These are phyloP conservation scores for Siniperca obscura DNA, from an alignment of 2,797 vertebrate genomes.

Conservation along the genomic window DNA sequence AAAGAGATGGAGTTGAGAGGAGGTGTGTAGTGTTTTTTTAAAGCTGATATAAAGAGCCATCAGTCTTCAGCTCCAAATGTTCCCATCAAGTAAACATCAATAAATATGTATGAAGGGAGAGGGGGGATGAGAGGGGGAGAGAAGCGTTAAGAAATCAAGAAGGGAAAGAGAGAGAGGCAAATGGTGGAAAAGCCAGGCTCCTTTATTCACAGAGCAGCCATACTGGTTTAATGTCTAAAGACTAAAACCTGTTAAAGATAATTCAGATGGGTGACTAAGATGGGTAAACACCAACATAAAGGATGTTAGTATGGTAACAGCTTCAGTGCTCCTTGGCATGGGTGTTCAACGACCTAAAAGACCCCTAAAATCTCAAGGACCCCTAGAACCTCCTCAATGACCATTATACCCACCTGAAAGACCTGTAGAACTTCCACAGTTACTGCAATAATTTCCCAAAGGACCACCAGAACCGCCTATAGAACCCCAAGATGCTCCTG, in stretches of 20 bases:
- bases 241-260: not conserved
- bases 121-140: constrained; percentile 27
- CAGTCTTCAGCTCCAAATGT: constrained; percentile 76
- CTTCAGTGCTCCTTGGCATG: not conserved
- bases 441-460: not conserved
- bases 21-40: constrained; percentile 37
- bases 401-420: not conserved
- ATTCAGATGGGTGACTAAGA: not conserved
- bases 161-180: constrained; percentile 1
- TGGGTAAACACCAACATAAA: not conserved
- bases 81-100: constrained; percentile 82
- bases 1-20: constrained; percentile 67
- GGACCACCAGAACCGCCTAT: not conserved
- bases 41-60: constrained; percentile 74
- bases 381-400: not conserved
- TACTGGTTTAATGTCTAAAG: not conserved
- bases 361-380: not conserved
- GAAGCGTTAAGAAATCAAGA: constrained; percentile 21
- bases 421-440: not conserved
- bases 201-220: constrained; percentile 14
- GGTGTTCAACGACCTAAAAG: not conserved
- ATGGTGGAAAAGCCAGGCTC: not conserved
- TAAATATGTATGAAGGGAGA: constrained; percentile 79
- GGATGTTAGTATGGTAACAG: too few species aligned
- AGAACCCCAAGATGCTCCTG: not conserved